These are phyloP conservation scores for Zoanthus gigantus DNA, from an alignment of 92 coral and sea anemone species.

Conservation along the genomic window DNA sequence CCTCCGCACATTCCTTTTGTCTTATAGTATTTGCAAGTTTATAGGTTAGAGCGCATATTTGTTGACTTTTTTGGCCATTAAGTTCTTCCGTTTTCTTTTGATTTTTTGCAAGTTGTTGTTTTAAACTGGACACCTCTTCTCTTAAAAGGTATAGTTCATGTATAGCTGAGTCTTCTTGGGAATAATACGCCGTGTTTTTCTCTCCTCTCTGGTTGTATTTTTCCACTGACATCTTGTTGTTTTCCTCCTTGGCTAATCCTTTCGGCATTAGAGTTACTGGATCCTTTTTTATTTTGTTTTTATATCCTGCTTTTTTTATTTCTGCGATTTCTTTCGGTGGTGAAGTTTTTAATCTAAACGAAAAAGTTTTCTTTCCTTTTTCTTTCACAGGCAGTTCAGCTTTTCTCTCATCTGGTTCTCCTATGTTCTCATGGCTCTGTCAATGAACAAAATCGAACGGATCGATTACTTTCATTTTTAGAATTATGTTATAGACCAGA, in stretches of 20 bases:
- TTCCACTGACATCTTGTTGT: background rate
- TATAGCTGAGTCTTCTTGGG: background rate
- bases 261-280: background rate
- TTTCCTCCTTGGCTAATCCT: background rate
- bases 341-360: background rate
- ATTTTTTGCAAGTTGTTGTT: conserved; percentile 67
- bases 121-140: conserved; percentile 62
- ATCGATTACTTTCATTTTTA: no score
- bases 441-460: background rate
- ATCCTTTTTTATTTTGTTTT: conserved; percentile 13
- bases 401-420: background rate
- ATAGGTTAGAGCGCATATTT: conserved; percentile 73
- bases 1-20: conserved; percentile 68
- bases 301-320: background rate
- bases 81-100: conserved; percentile 61
- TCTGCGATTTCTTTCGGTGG: conserved; percentile 9
- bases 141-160: conserved; percentile 45
- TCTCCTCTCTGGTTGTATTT: conserved; percentile 10
- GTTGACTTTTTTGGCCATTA: conserved; percentile 78
- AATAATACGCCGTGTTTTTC: background rate
- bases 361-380: conserved; percentile 6
- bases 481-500: no score
- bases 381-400: conserved; percentile 18
- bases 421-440: conserved; percentile 32
- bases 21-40: conserved; percentile 85